Percentiles rank a stretch among this genome's conserved stretches.
Evolutionary conservation across 1,140 invertebrate genomes (phyloP).

Genomic region (Drosophila kurseongensis): DNA sequence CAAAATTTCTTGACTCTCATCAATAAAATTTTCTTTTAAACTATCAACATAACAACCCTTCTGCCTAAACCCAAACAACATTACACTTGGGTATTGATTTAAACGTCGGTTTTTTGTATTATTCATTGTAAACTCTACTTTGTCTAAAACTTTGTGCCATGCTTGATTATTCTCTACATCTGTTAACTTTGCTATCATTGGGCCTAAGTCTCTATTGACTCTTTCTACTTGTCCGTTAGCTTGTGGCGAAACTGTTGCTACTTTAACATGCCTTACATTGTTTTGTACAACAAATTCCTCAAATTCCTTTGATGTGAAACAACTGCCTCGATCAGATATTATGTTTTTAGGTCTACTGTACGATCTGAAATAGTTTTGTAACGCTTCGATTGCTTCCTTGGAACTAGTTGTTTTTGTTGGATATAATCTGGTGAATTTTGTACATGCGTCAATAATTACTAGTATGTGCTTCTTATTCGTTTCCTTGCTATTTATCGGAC

Average conservation of each 20-base stretch:
- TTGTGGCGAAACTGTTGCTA: neutral
- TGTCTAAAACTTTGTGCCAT: conserved; percentile 1
- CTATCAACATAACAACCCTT: too few species aligned
- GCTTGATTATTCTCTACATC: neutral
- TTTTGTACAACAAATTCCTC: neutral
- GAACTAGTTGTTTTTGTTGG: neutral
- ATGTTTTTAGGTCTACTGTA: neutral
- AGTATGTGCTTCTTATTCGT: neutral
- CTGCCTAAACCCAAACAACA: too few species aligned
- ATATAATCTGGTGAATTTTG: neutral
- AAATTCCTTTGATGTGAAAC: neutral
- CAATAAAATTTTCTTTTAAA: too few species aligned
- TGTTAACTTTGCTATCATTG: neutral
- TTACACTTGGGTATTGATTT: too few species aligned
- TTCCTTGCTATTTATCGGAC: neutral
- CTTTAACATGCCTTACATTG: neutral
- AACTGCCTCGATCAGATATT: neutral
- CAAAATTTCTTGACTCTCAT: too few species aligned
- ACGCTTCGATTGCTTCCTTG: neutral
- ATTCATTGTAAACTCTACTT: neutral
- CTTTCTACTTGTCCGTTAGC: neutral
- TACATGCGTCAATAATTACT: neutral
- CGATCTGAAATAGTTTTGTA: neutral
- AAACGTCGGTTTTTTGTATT: neutral
- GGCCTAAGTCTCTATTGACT: neutral